phyloP scores from a whole-genome alignment of 2,797 vertebrate genomes.

The Alca torda region DNA sequence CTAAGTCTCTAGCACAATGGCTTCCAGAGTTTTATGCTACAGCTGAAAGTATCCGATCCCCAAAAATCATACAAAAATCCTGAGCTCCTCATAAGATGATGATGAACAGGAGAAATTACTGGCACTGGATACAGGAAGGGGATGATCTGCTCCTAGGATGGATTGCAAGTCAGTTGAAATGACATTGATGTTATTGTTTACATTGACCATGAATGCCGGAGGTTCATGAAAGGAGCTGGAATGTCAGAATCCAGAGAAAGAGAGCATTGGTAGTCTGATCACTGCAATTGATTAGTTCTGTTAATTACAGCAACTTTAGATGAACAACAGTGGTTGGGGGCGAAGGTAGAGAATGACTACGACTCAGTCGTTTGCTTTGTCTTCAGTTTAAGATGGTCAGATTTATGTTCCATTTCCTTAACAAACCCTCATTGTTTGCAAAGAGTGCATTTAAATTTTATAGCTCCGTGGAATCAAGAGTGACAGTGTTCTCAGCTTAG shows the following conservation, averaged over 20 bases:
- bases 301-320: not conserved
- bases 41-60: not conserved
- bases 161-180: not conserved
- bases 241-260: not conserved
- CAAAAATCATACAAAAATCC: not conserved
- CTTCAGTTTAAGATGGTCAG: not conserved
- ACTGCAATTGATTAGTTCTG: not conserved
- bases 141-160: not conserved
- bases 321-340: not conserved
- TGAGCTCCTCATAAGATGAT: not conserved
- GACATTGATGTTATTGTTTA: not conserved
- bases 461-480: not conserved
- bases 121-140: not conserved
- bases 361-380: not conserved
- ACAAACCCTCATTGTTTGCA: not conserved
- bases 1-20: not conserved
- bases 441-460: not conserved
- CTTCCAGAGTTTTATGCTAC: not conserved
- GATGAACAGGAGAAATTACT: not conserved
- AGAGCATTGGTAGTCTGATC: not conserved
- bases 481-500: not conserved
- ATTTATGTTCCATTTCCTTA: not conserved
- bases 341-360: not conserved
- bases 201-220: not conserved
- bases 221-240: not conserved